Evolutionary conservation across 2,888 invertebrate species (phyloP), one percentile per base, ranked within the genome.

Genomic region (Plebejus anna): DNA sequence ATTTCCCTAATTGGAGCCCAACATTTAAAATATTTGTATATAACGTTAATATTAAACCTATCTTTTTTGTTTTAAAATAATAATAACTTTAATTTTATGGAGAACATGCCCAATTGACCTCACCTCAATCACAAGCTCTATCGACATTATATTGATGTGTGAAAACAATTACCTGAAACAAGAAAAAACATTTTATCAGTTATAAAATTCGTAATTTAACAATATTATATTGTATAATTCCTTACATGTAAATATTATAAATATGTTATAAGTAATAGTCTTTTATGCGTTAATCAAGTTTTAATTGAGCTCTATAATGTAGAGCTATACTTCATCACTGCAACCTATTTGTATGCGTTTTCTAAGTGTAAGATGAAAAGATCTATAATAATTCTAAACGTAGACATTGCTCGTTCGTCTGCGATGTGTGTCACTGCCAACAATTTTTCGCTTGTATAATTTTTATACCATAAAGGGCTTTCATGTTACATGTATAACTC

Each of bases 381-480:
- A 76, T 66, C 78, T 82, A 84, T 51, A 51, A 84, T 51, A 51
- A 55, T 84, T 83, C 84, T 85, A 85, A 83, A 83, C 82, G 81
- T 88, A 28, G 22, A 22, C 11, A 88, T 88, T 87, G 85, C 85
- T 88, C 84, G 85, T 86, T 87, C 86, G 87, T 83, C 82, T 83
- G 83, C 83, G 83, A 90, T 88, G 85, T 89, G 84, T 90, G 89
- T 90, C 90, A 91, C 89, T 90, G 91, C 85, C 87, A 88, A 85
- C 87, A 85, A 90, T 89, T 88, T 88, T 84, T 81, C 85, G 86
- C 88, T 85, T 82, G 81, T 85, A 83, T 87, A 86, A 85, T 84
- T 88, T 84, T 87, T 84, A 85, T 84, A 86, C 86, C 84, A 84
- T 82, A 81, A 78, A 77, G 75, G 51, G 57, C 71, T 59, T 70